Percentiles rank a stretch among this genome's conserved stretches.
phyloP scores from a whole-genome alignment of 37 sponge, comb jelly and placozoan genomes.

The Tethya wilhelma region DNA sequence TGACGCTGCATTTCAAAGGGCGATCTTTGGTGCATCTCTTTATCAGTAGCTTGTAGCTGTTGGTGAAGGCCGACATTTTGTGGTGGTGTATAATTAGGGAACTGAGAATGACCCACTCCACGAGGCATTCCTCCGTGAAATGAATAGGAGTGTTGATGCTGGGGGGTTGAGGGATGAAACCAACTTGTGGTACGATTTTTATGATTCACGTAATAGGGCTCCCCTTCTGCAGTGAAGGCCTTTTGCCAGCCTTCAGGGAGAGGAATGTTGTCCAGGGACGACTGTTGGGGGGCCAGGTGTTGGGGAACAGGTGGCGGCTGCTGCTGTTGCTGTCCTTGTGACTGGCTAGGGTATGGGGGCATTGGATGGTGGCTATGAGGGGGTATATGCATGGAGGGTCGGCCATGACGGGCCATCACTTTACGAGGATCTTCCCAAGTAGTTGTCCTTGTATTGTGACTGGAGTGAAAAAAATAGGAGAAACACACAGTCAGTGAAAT shows the following conservation, averaged over 20 bases:
- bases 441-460: conserved; percentile 71
- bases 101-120: conserved; percentile 3
- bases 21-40: conserved; percentile 8
- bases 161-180: conserved; percentile 45
- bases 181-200: conserved; percentile 69
- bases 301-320: conserved; percentile 10
- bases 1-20: conserved; percentile 16
- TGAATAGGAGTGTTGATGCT: conserved; percentile 64
- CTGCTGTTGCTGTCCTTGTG: conserved; percentile 19
- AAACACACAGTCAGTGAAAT: not conserved
- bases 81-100: conserved; percentile 10
- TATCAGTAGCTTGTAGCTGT: conserved; percentile 14
- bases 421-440: conserved; percentile 85
- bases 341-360: conserved; percentile 28
- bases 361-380: conserved; percentile 22
- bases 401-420: conserved; percentile 17
- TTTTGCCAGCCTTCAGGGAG: conserved; percentile 71
- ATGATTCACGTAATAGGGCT: conserved; percentile 67
- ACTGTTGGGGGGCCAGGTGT: conserved; percentile 13
- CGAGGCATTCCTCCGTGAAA: conserved; percentile 10
- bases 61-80: conserved; percentile 10
- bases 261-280: conserved; percentile 23
- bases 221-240: conserved; percentile 66
- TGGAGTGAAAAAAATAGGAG: conserved; percentile 3
- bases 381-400: not conserved